Percentiles rank a stretch among this genome's conserved stretches.
These are phyloP conservation scores for Notolepis coatsorum DNA, from an alignment of 2,797 vertebrate genomes.

Conservation along the genomic window DNA sequence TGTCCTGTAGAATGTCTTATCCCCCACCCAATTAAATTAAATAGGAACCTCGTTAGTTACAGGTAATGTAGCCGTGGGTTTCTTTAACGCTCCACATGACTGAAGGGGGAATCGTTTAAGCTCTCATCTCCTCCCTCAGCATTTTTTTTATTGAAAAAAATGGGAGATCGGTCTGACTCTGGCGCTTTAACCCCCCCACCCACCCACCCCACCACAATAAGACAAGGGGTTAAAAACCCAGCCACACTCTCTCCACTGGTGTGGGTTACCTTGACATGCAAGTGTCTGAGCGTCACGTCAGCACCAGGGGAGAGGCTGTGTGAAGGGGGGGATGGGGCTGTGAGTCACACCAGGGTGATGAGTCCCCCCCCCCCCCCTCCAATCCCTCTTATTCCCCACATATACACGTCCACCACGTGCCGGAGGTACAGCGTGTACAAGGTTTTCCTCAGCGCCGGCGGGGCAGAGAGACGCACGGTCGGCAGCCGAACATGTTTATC, in stretches of 20 bases:
- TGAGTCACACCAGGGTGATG: conserved; percentile 53
- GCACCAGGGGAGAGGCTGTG: conserved; percentile 20
- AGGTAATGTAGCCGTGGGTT: too few relatives aligned
- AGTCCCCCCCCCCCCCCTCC: conserved; percentile 11
- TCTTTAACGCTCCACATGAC: too few relatives aligned
- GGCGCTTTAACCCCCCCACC: conserved; percentile 1
- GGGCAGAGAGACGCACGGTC: conserved; percentile 24
- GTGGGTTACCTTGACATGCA: conserved; percentile 34
- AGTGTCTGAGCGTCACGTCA: conserved; percentile 33
- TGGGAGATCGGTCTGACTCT: conserved; percentile 20
- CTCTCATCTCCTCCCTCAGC: too few relatives aligned
- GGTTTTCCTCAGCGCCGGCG: neutral
- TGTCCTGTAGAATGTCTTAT: too few relatives aligned
- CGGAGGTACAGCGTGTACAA: neutral
- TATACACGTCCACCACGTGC: neutral
- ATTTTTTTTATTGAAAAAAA: too few relatives aligned
- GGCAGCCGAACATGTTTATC: conserved; percentile 29
- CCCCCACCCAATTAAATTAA: too few relatives aligned
- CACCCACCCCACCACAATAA: too few relatives aligned
- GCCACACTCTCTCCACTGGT: conserved; percentile 22
- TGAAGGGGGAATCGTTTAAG: too few relatives aligned
- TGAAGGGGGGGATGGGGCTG: conserved; percentile 52
- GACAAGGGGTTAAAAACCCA: conserved; percentile 40
- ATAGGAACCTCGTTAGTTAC: too few relatives aligned
- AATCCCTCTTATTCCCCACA: neutral